A percentile compares a stretch with the other conserved stretches of the same genome.
Conservation (phyloP, 2,113 vertebrate species). For the Rissa tridactyla region DNA sequence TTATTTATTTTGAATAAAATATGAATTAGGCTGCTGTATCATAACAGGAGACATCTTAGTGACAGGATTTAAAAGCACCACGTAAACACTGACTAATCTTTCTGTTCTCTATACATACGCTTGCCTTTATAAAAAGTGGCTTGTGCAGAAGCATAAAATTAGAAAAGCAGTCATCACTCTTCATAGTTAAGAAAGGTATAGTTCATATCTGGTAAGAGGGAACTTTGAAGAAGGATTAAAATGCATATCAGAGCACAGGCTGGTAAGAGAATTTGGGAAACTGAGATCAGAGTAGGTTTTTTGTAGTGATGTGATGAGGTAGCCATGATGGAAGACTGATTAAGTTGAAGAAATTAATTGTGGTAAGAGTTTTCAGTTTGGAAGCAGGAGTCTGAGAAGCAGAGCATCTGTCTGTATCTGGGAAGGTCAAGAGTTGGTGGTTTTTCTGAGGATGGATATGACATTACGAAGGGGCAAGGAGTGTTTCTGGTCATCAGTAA, state of each 20-base stretch:
- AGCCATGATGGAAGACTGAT: neutral
- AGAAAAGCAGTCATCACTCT: neutral
- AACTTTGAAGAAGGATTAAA: neutral
- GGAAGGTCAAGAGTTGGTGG: neutral
- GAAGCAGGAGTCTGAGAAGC: neutral
- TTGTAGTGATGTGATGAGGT: neutral
- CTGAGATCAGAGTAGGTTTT: neutral
- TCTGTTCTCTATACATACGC: neutral
- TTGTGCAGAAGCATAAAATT: neutral
- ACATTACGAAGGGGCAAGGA: neutral
- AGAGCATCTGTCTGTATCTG: neutral
- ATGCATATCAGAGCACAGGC: neutral
- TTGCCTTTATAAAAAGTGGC: neutral
- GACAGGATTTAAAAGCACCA: neutral
- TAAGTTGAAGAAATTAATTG: neutral
- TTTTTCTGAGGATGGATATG: neutral
- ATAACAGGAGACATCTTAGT: neutral
- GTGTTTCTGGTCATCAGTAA: neutral
- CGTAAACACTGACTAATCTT: neutral
- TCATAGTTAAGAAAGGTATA: neutral
- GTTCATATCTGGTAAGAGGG: neutral
- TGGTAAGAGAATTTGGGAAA: neutral
- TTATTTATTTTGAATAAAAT: neutral
- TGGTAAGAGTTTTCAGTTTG: neutral
- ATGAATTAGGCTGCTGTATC: neutral